These are phyloP conservation scores for Cyrtodaria siliqua DNA, from an alignment of 2,888 invertebrate species.

Conservation along the genomic window DNA sequence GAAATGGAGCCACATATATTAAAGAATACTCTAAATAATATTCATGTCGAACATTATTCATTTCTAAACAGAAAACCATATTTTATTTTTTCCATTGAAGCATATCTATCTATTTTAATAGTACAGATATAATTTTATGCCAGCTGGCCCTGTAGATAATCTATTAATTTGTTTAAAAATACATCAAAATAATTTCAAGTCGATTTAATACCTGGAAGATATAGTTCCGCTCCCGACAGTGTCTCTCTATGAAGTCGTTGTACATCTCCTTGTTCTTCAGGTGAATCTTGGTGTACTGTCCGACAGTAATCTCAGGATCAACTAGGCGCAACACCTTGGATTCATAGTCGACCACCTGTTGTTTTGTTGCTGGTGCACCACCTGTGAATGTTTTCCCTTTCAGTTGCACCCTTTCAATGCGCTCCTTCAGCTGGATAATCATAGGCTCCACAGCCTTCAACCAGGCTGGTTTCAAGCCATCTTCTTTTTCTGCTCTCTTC, in stretches of 20 bases:
- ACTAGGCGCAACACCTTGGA: slow-evolving; percentile 9
- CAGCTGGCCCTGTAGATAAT: slow-evolving; percentile 13
- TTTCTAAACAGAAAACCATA: slow-evolving; percentile 7
- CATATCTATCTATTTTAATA: slow-evolving; percentile 4
- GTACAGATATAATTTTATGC: slow-evolving; percentile 8
- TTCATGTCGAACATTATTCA: slow-evolving; percentile 11
- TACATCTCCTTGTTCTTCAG: slow-evolving; percentile 23
- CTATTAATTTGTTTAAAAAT: slow-evolving; percentile 20
- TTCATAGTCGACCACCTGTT: slow-evolving; percentile 23
- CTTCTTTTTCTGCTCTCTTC: slow-evolving; percentile 40
- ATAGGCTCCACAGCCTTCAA: slow-evolving; percentile 22
- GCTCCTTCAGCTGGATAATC: slow-evolving; percentile 20
- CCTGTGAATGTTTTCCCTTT: slow-evolving; percentile 27
- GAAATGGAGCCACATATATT: slow-evolving; percentile 18
- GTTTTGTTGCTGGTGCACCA: slow-evolving; percentile 18
- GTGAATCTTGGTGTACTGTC: slow-evolving; percentile 28
- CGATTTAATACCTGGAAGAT: slow-evolving; percentile 40
- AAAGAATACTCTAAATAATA: slow-evolving; percentile 9
- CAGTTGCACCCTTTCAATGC: slow-evolving; percentile 37
- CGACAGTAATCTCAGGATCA: slow-evolving; percentile 16
- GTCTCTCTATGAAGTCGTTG: slow-evolving; percentile 31
- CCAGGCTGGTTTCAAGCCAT: slow-evolving; percentile 38
- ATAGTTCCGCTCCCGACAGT: slow-evolving; percentile 43
- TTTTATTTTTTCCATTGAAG: slow-evolving; percentile 12
- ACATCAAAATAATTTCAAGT: slow-evolving; percentile 14